phyloP scores from a whole-genome alignment of 2,888 invertebrate species.

The Acrobasis consociella region DNA sequence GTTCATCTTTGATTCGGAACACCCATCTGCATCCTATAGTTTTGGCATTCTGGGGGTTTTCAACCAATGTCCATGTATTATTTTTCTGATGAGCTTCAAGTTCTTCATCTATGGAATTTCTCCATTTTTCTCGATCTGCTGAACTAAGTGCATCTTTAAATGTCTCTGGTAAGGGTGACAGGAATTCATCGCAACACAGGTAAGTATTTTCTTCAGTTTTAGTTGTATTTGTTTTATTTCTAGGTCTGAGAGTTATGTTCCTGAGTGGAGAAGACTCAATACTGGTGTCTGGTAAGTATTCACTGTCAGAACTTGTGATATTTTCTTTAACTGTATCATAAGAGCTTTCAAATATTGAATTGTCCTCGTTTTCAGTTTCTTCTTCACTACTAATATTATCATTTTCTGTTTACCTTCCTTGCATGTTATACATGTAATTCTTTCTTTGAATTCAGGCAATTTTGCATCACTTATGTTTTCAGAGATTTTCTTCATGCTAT shows the following conservation, averaged over 20 bases:
- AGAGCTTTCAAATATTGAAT: no score
- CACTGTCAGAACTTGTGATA: neutral
- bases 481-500: conserved; percentile 24
- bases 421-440: conserved; percentile 24
- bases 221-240: neutral
- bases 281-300: neutral
- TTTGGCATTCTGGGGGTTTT: conserved; percentile 26
- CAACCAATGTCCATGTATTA: conserved; percentile 31
- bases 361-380: neutral
- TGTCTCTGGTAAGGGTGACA: conserved; percentile 4
- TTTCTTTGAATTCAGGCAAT: conserved; percentile 15
- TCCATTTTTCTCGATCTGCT: conserved; percentile 26
- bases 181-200: neutral
- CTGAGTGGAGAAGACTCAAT: neutral
- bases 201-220: neutral
- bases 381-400: neutral
- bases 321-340: neutral
- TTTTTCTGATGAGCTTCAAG: conserved; percentile 28
- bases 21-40: conserved; percentile 31
- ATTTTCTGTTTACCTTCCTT: conserved; percentile 26
- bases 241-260: neutral
- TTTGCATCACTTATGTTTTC: conserved; percentile 21
- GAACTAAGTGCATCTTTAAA: conserved; percentile 27
- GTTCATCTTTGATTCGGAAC: conserved; percentile 29
- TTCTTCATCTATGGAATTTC: conserved; percentile 27